phyloP scores from a whole-genome alignment of 2,797 vertebrate genomes.

The Eulemur albifrons region DNA sequence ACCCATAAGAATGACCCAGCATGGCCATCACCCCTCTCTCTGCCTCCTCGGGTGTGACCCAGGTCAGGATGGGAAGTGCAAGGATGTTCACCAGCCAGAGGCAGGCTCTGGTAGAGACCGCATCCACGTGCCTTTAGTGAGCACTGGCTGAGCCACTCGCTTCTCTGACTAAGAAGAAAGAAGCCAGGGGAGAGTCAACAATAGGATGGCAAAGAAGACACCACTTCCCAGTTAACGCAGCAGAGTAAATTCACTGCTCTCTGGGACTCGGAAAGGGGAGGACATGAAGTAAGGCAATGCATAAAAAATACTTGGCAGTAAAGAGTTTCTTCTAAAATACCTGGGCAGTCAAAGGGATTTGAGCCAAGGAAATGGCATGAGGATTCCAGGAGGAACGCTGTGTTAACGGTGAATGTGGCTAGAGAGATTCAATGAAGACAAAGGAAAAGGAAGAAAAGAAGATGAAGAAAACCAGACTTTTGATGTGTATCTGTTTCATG shows the following conservation, averaged over 20 bases:
- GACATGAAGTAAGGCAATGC: background rate
- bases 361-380: conserved; percentile 19
- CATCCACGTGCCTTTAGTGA: background rate
- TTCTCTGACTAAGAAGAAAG: background rate
- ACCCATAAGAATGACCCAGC: background rate
- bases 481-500: background rate
- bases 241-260: background rate
- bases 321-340: background rate
- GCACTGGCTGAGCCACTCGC: background rate
- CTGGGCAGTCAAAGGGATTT: background rate
- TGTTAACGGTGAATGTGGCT: background rate
- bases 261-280: background rate
- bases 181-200: background rate
- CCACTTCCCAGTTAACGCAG: background rate
- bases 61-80: background rate
- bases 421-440: background rate
- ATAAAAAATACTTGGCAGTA: background rate
- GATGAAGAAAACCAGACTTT: background rate
- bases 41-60: background rate
- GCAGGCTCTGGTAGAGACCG: background rate
- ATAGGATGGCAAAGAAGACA: background rate
- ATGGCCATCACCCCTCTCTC: background rate
- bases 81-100: background rate
- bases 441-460: background rate
- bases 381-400: background rate